Evolutionary conservation across 2,797 vertebrate genomes (phyloP).

Genomic region (Platalea minor): DNA sequence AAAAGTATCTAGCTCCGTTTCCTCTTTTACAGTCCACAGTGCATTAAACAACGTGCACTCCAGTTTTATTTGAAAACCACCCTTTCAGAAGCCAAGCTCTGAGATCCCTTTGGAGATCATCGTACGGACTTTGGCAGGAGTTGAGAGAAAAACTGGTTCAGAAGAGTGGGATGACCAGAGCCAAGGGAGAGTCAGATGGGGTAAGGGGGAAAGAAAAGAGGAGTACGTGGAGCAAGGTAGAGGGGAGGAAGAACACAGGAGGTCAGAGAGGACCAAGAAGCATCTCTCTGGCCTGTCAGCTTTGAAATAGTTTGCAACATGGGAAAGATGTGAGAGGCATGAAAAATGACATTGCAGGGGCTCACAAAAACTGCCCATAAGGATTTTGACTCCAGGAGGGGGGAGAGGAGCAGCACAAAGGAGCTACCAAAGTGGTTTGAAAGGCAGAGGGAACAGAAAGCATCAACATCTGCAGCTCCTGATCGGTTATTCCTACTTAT

Average conservation of each 20-base stretch:
- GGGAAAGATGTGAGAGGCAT: not conserved
- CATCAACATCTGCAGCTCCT: not conserved
- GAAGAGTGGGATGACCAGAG: not conserved
- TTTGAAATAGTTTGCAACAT: not conserved
- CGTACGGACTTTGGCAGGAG: not conserved
- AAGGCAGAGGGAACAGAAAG: not conserved
- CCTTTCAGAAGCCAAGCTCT: not conserved
- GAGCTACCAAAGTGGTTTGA: not conserved
- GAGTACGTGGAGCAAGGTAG: not conserved
- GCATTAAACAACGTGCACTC: not conserved
- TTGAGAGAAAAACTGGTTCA: not conserved
- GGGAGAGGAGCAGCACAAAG: rapidly evolving
- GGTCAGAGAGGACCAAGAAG: not conserved
- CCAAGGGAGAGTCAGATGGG: not conserved
- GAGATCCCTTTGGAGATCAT: not conserved
- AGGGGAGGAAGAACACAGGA: not conserved
- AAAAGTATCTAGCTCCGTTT: not conserved
- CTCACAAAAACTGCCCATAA: not conserved
- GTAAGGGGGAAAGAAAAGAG: not conserved
- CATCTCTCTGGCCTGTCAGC: not conserved
- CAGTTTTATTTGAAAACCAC: not conserved
- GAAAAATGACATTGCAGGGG: not conserved
- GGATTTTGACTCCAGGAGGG: not conserved
- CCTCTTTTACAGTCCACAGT: not conserved
- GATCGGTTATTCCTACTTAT: not conserved